Evolutionary conservation across 2,888 invertebrate species (phyloP).

Genomic region (Dichetophora obliterata): DNA sequence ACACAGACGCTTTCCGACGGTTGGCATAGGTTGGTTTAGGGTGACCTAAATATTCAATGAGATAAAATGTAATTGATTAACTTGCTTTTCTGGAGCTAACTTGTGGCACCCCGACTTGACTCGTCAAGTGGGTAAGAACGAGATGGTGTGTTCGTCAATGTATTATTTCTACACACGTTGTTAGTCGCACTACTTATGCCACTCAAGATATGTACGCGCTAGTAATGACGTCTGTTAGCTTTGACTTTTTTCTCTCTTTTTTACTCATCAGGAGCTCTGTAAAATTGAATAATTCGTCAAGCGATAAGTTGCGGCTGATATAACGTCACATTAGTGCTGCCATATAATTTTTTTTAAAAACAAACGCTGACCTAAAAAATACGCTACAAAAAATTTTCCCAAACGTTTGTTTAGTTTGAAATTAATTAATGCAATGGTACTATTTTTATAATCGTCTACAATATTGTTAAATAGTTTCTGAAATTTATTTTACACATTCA

Average conservation of each 20-base stretch:
- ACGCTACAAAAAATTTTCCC: no score
- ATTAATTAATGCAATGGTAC: no score
- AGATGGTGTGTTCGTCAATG: no score
- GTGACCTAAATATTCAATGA: constrained; percentile 63
- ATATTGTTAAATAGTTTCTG: no score
- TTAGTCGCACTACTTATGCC: background rate
- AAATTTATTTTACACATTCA: no score
- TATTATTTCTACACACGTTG: background rate
- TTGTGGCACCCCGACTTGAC: background rate
- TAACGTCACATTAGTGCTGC: no score
- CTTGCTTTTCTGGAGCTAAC: background rate
- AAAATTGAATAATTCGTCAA: constrained; percentile 3
- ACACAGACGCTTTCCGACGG: background rate
- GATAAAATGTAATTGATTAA: constrained; percentile 60
- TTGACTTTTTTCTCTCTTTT: background rate
- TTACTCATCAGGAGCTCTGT: constrained; percentile 3
- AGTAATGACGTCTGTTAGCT: constrained; percentile 12
- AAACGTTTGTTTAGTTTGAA: no score
- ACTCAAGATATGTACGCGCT: background rate
- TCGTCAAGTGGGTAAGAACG: background rate
- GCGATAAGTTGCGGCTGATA: constrained; percentile 4
- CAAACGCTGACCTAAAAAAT: no score
- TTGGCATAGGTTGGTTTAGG: constrained; percentile 22
- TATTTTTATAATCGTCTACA: no score
- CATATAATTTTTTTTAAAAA: no score